Percentiles rank a stretch among this genome's conserved stretches.
Evolutionary conservation across 2,888 invertebrate species (phyloP).

Genomic region (Podabrus alpinus): DNA sequence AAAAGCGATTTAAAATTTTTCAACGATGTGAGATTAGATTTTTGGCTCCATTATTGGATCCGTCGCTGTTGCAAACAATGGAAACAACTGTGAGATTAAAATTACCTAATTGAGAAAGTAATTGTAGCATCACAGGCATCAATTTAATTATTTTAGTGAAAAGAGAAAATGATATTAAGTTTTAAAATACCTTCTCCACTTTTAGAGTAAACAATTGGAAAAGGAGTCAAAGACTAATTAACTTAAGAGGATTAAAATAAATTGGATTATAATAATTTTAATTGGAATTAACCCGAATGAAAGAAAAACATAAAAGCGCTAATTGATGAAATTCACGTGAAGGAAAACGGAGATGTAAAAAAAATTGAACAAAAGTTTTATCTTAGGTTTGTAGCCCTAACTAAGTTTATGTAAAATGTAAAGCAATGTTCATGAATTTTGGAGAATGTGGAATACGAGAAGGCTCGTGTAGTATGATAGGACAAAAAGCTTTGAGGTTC

Average conservation of each 20-base stretch:
- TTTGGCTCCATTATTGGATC: no score
- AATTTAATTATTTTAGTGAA: not conserved
- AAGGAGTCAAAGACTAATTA: not conserved
- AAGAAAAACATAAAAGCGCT: not conserved
- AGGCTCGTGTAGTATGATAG: not conserved
- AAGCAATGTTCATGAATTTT: not conserved
- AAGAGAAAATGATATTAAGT: not conserved
- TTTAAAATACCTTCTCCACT: not conserved
- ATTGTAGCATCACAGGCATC: not conserved
- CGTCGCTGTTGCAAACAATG: no score
- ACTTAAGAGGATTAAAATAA: not conserved
- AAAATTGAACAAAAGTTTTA: not conserved
- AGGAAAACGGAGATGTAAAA: not conserved
- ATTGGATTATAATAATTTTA: not conserved
- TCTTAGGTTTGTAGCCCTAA: not conserved
- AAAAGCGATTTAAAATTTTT: no score
- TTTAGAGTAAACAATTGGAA: not conserved
- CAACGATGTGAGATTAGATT: no score
- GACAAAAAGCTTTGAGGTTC: not conserved
- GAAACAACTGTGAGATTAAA: not conserved
- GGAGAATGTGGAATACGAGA: not conserved
- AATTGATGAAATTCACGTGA: not conserved
- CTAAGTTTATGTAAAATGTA: not conserved
- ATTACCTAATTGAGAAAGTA: not conserved
- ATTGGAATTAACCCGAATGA: not conserved